Conservation (phyloP, 2,797 vertebrate genomes). For the Paramormyrops hopkinsi region DNA sequence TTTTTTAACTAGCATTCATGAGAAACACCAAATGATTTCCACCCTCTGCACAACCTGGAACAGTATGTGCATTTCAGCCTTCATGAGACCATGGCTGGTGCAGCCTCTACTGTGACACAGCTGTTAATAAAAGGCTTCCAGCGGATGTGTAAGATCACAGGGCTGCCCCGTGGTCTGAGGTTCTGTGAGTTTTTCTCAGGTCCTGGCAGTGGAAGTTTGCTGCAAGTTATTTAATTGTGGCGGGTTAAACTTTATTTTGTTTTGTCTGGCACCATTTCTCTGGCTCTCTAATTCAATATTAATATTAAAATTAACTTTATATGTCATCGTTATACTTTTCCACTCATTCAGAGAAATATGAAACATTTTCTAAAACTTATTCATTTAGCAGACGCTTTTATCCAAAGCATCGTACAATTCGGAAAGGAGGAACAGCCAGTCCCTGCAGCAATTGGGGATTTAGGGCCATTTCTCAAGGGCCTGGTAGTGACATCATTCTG, state of each 20-base stretch:
- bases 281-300: background rate
- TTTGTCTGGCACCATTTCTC: background rate
- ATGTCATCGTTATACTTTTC: background rate
- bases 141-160: conserved; percentile 1
- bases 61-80: background rate
- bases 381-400: background rate
- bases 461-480: background rate
- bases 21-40: background rate
- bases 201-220: background rate
- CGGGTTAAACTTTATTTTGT: background rate
- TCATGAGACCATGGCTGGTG: background rate
- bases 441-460: background rate
- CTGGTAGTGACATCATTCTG: background rate
- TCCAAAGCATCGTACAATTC: background rate
- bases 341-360: background rate
- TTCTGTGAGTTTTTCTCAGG: background rate
- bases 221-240: background rate
- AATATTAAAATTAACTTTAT: background rate
- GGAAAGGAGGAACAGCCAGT: background rate
- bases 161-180: background rate
- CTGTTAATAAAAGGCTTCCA: background rate
- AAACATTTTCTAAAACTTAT: background rate
- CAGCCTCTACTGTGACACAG: background rate
- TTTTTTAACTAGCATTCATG: background rate
- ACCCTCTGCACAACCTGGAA: background rate